Evolutionary conservation across 2,113 vertebrate genomes (phyloP).

Genomic region (Lontra canadensis): DNA sequence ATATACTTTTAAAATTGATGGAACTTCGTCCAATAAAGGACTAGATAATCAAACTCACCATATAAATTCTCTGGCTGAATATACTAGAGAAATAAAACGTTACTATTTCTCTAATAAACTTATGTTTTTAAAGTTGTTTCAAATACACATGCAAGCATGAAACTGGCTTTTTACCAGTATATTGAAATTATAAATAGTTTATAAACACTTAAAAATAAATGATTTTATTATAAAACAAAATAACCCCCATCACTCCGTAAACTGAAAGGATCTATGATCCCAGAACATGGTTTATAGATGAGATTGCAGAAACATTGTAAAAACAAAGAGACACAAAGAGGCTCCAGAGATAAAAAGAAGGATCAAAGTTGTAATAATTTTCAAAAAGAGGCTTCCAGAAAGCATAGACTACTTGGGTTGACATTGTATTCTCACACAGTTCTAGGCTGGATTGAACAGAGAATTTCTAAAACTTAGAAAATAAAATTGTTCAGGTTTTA

Average conservation of each 20-base stretch:
- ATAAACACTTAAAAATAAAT: background rate
- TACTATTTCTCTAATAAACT: constrained; percentile 18
- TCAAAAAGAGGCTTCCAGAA: background rate
- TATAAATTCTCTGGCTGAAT: background rate
- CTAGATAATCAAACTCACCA: background rate
- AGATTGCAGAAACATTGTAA: background rate
- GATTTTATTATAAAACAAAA: background rate
- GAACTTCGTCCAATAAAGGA: background rate
- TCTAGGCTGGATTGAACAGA: background rate
- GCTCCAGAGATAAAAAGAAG: background rate
- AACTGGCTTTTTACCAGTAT: background rate
- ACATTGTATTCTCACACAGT: background rate
- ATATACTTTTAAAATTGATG: background rate
- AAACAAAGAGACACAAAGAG: background rate
- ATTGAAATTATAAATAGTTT: constrained; percentile 6
- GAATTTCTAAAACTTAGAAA: background rate
- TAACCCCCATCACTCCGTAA: background rate
- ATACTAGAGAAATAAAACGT: constrained; percentile 21
- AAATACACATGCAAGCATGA: background rate
- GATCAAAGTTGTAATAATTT: background rate
- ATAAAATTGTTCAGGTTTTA: background rate
- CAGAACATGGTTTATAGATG: background rate
- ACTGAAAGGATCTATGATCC: background rate
- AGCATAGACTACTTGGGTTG: background rate
- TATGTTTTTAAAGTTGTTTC: constrained; percentile 15